phyloP scores from a whole-genome alignment of 2,888 invertebrate genomes.

The Leucophenga montana region DNA sequence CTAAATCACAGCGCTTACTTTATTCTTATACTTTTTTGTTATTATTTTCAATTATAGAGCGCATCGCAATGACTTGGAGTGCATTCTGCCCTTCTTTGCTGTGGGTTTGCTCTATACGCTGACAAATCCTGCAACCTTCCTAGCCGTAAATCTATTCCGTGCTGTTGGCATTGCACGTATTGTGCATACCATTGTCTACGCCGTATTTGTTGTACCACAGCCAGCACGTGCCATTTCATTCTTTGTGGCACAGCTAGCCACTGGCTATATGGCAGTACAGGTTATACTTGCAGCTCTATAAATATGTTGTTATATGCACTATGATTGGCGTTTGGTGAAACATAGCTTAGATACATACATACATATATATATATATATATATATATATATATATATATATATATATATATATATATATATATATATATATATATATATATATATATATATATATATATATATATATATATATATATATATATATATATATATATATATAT shows the following conservation, averaged over 20 bases:
- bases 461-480: no score
- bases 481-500: no score
- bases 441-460: no score
- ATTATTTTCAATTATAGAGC: constrained; percentile 69
- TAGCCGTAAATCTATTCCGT: constrained; percentile 74
- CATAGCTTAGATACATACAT: no score
- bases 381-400: no score
- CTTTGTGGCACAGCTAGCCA: constrained; percentile 65
- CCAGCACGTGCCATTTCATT: constrained; percentile 73
- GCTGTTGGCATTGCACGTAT: constrained; percentile 73
- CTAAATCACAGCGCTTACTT: no score
- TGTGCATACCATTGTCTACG: constrained; percentile 74
- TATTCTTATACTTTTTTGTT: no score
- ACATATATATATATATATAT: no score
- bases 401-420: no score
- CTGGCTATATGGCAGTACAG: constrained; percentile 71
- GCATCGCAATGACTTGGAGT: constrained; percentile 76
- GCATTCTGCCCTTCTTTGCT: constrained; percentile 74
- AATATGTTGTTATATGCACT: neutral
- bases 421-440: no score
- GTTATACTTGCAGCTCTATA: constrained; percentile 40
- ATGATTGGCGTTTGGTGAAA: no score
- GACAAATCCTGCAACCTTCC: constrained; percentile 70
- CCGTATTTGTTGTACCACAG: constrained; percentile 72
- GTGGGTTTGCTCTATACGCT: constrained; percentile 73